A percentile compares a stretch with the other conserved stretches of the same genome.
phyloP scores from a whole-genome alignment of 2,888 invertebrate genomes.

The Linnaemya vulpina region DNA sequence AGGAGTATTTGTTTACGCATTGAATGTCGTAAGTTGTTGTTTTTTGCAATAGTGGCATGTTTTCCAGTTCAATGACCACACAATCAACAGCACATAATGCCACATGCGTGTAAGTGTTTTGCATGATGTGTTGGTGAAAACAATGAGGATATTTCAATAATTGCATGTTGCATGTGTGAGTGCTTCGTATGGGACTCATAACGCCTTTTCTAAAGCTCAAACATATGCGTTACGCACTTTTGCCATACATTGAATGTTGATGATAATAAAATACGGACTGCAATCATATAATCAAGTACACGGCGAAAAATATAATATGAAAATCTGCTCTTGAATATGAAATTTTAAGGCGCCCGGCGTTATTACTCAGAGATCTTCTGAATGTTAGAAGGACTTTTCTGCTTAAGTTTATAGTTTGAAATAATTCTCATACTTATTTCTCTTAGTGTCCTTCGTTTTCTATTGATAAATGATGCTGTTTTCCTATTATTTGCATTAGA shows the following conservation, averaged over 20 bases:
- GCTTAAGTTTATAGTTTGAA: not conserved
- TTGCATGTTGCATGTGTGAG: conserved; percentile 36
- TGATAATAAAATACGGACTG: conserved; percentile 17
- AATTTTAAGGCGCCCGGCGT: not conserved
- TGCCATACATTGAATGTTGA: conserved; percentile 31
- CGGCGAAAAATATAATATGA: conserved; percentile 13
- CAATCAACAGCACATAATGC: conserved; percentile 61
- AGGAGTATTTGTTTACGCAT: conserved; percentile 64
- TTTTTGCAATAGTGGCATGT: conserved; percentile 70
- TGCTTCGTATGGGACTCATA: conserved; percentile 62
- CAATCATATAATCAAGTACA: conserved; percentile 37
- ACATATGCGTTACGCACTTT: conserved; percentile 71
- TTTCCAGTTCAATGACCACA: conserved; percentile 74
- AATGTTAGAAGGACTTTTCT: not conserved
- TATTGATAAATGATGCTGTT: conserved; percentile 65
- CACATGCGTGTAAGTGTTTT: conserved; percentile 59
- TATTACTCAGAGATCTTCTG: not conserved
- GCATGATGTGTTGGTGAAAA: conserved; percentile 54
- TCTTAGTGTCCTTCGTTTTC: conserved; percentile 4
- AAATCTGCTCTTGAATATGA: not conserved
- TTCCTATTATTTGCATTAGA: conserved; percentile 70
- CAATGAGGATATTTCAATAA: conserved; percentile 68
- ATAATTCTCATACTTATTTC: conserved; percentile 5
- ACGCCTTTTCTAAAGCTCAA: conserved; percentile 66
- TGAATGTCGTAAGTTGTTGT: conserved; percentile 47